Evolutionary conservation across 2,888 invertebrate species (phyloP).

Genomic region (Salpingus planirostris): DNA sequence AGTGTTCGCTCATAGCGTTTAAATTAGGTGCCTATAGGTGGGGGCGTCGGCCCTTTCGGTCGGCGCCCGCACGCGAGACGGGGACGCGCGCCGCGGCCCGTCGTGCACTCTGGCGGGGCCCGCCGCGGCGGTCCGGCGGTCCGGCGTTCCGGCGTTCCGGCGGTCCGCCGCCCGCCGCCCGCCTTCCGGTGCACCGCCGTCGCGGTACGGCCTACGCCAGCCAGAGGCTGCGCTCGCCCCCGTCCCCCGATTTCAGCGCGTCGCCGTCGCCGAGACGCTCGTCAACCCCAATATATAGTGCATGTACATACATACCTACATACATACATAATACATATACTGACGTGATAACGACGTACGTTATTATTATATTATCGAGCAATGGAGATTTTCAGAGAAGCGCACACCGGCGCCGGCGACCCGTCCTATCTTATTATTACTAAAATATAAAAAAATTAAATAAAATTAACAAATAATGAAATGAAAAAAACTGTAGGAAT

Average conservation of each 20-base stretch:
- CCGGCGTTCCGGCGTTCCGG: conserved; percentile 28
- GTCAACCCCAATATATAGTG: conserved; percentile 2
- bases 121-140: conserved; percentile 18
- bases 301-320: not conserved
- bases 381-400: no score
- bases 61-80: conserved; percentile 27
- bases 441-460: no score
- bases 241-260: conserved; percentile 19
- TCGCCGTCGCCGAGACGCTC: conserved; percentile 12
- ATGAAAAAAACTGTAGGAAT: conserved; percentile 30
- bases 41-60: conserved; percentile 14
- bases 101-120: conserved; percentile 29
- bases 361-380: no score
- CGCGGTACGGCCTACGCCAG: conserved; percentile 21
- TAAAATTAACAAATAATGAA: no score
- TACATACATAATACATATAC: not conserved
- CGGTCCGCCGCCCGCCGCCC: conserved; percentile 20
- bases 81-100: conserved; percentile 28
- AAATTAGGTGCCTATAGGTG: conserved; percentile 43
- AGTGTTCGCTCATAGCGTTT: conserved; percentile 39
- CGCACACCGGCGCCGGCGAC: conserved; percentile 18
- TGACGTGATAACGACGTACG: no score
- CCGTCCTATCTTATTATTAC: conserved; percentile 23
- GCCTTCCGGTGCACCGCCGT: conserved; percentile 25
- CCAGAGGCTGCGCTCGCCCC: conserved; percentile 27